Conservation (phyloP, 1,140 invertebrate genomes). For the Eumaeus atala region DNA sequence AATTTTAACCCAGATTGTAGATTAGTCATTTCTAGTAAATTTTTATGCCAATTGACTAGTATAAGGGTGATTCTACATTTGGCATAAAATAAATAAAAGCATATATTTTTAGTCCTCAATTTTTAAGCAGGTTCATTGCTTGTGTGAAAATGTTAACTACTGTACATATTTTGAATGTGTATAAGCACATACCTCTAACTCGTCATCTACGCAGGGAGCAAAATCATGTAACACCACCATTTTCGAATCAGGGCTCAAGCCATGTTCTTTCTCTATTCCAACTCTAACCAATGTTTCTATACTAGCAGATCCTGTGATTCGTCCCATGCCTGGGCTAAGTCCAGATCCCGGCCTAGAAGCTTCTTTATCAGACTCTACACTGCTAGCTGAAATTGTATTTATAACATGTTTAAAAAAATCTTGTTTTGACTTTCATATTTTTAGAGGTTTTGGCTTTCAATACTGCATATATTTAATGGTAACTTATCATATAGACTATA, state of each 20-base stretch:
- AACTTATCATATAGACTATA: too few species aligned
- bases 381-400: conserved; percentile 42
- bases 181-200: conserved; percentile 82
- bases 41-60: too few species aligned
- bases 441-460: background rate
- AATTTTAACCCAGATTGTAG: too few species aligned
- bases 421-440: background rate
- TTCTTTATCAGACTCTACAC: conserved; percentile 83
- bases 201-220: conserved; percentile 95
- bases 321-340: conserved; percentile 81
- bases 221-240: conserved; percentile 97
- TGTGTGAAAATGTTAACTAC: too few species aligned
- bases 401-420: background rate
- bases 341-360: conserved; percentile 77
- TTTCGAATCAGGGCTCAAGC: conserved; percentile 92
- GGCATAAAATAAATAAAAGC: too few species aligned
- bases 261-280: conserved; percentile 95
- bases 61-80: too few species aligned
- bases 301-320: conserved; percentile 95
- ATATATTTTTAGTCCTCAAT: too few species aligned
- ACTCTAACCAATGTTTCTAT: conserved; percentile 95
- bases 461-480: too few species aligned
- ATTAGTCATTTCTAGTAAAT: too few species aligned
- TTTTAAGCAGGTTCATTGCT: too few species aligned
- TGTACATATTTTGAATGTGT: background rate